Evolutionary conservation across 2,797 vertebrate species (phyloP).

Genomic region (Nannoperca australis): DNA sequence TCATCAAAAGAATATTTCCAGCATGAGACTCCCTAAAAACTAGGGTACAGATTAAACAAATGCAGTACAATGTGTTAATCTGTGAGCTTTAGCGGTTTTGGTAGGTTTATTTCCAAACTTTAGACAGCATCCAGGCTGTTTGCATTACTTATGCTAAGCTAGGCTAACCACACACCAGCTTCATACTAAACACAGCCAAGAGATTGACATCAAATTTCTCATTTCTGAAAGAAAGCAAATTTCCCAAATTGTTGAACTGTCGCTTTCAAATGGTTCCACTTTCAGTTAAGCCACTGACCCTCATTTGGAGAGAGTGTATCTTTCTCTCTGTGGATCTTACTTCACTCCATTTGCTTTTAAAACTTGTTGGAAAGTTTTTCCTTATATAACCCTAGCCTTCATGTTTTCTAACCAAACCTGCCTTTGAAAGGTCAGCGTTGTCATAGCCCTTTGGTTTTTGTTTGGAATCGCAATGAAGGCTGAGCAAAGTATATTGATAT

Average conservation of each 20-base stretch:
- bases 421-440: constrained; percentile 67
- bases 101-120: not conserved
- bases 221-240: not conserved
- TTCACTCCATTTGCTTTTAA: constrained; percentile 3
- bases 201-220: not conserved
- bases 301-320: not conserved
- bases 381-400: constrained; percentile 15
- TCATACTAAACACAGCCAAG: not conserved
- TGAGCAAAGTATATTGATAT: constrained; percentile 34
- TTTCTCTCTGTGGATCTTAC: not conserved
- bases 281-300: not conserved
- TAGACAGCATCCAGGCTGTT: not conserved
- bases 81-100: not conserved
- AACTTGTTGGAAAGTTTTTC: constrained; percentile 16
- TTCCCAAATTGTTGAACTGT: not conserved
- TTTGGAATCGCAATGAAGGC: too few relatives aligned
- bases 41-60: not conserved
- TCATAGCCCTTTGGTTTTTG: constrained; percentile 32
- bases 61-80: too few relatives aligned
- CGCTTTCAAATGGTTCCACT: not conserved
- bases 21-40: too few relatives aligned
- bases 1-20: too few relatives aligned
- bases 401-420: constrained; percentile 40
- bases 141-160: not conserved
- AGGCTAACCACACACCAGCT: not conserved